Evolutionary conservation across 1,140 invertebrate species (phyloP), one percentile per base, ranked within the genome.

Genomic region (Hypothenemus hampei): DNA sequence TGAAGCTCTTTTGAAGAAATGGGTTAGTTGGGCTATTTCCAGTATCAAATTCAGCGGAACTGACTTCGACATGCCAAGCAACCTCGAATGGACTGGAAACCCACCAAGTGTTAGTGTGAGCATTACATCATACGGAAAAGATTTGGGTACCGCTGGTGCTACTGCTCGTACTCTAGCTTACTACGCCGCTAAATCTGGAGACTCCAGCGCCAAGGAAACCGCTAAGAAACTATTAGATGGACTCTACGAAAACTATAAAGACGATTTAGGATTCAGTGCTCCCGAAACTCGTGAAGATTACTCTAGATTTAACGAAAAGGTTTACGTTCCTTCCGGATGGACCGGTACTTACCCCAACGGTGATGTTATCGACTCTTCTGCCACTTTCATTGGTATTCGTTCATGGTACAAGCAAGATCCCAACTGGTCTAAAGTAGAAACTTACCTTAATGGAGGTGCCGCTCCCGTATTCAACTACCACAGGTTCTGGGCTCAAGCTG

Each of bases 341-440:
- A 57, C 41, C 19, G 58, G 58, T 7, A 51, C 6, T 7, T 60
- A 60, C 43, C 58, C 58, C 53, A 60, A 60, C 23, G 58, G 58
- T 31, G 58, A 60, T 29, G 52, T 56, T n/a, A 60, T 60, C 31
- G 47, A 60, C 15, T 40, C 40, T 46, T 47, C 48, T 3, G 58
- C 48, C 20, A 60, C 58, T 29, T 60, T 60, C 49, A 35, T 60
- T 31, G 23, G 22, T n/a, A 36, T 60, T 13, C 40, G 58, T 39
- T 60, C 58, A 6, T 59, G 58, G 58, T 59, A 59, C 52, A 59
- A 51, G 40, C 50, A 55, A 24, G 58, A 59, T 20, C 58, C 58
- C 21, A 41, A 55, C 8, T 59, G 58, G 58, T 24, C 37, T 4
- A 55, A 59, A 22, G 58, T 59, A 4, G 51, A 59, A 21, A 13